Percentiles rank a stretch among this genome's conserved stretches.
These are phyloP conservation scores for Rhopilema esculentum DNA, from an alignment of 30 jellyfish, hydroid and myxozoan species.

Conservation along the genomic window DNA sequence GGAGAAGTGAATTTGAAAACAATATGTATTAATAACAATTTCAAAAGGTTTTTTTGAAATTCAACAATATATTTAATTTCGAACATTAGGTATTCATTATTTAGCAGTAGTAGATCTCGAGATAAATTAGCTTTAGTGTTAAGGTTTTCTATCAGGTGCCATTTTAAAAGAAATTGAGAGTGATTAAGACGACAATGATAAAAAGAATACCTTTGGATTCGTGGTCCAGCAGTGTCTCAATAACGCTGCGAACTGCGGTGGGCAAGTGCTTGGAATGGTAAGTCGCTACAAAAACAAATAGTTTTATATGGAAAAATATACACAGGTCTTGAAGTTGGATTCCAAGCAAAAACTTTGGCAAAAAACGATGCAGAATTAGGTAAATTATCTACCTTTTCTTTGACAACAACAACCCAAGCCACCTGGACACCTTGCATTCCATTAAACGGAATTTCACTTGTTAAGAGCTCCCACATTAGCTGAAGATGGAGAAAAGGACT, in stretches of 20 bases:
- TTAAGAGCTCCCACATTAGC: slow-evolving; percentile 93
- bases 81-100: too few species aligned
- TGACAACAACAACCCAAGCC: slow-evolving; percentile 92
- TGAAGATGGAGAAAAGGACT: slow-evolving; percentile 2
- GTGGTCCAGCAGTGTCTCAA: slow-evolving; percentile 75
- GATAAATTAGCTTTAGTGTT: too few species aligned
- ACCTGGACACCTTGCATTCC: slow-evolving; percentile 95
- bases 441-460: slow-evolving; percentile 88
- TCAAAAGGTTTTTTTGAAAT: too few species aligned
- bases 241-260: slow-evolving; percentile 69
- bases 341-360: too few species aligned
- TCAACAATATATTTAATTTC: too few species aligned
- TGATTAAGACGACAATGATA: neutral
- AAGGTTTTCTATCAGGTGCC: too few species aligned
- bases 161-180: too few species aligned
- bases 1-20: too few species aligned
- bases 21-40: too few species aligned
- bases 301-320: neutral
- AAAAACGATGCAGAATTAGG: too few species aligned
- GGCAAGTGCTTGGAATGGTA: slow-evolving; percentile 85
- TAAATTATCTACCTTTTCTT: slow-evolving; percentile 85
- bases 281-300: slow-evolving; percentile 65
- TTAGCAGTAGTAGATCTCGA: too few species aligned
- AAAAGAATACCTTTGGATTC: slow-evolving; percentile 77
- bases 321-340: too few species aligned